A percentile compares a stretch with the other conserved stretches of the same genome.
phyloP scores from a whole-genome alignment of 2,797 vertebrate genomes.

The Anas flavirostris region DNA sequence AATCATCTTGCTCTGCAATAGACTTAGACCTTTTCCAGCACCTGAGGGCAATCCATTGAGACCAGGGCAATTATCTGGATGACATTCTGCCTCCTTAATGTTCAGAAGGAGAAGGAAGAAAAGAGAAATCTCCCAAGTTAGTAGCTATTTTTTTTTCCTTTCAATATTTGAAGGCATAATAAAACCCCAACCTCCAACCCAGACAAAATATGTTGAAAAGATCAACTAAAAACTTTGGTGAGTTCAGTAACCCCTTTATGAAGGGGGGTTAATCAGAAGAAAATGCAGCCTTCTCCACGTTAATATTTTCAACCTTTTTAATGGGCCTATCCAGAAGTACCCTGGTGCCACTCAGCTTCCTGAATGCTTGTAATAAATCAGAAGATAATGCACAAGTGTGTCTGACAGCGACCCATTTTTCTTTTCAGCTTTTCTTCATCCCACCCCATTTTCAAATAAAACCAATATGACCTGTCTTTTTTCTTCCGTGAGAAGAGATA shows the following conservation, averaged over 20 bases:
- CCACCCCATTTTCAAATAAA: not conserved
- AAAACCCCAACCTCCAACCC: not conserved
- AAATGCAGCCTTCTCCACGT: not conserved
- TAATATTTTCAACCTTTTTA: not conserved
- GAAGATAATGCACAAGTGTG: not conserved
- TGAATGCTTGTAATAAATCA: not conserved
- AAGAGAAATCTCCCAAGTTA: not conserved
- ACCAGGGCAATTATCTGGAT: conserved; percentile 57
- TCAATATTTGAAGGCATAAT: not conserved
- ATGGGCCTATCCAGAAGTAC: not conserved
- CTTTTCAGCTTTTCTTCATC: not conserved
- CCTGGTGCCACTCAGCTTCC: not conserved
- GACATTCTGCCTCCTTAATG: conserved; percentile 38
- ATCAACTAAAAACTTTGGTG: not conserved
- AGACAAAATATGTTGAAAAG: not conserved
- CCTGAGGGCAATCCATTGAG: conserved; percentile 45
- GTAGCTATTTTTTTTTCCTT: not conserved
- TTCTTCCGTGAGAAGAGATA: not conserved
- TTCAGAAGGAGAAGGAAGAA: conserved; percentile 38
- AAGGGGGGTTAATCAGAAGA: not conserved
- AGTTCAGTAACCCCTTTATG: not conserved
- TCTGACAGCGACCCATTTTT: not conserved
- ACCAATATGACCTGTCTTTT: not conserved
- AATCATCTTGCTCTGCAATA: conserved; percentile 56
- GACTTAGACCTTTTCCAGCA: conserved; percentile 64